These are phyloP conservation scores for Seladonia tumulorum DNA, from an alignment of 2,888 invertebrate species.

Conservation along the genomic window DNA sequence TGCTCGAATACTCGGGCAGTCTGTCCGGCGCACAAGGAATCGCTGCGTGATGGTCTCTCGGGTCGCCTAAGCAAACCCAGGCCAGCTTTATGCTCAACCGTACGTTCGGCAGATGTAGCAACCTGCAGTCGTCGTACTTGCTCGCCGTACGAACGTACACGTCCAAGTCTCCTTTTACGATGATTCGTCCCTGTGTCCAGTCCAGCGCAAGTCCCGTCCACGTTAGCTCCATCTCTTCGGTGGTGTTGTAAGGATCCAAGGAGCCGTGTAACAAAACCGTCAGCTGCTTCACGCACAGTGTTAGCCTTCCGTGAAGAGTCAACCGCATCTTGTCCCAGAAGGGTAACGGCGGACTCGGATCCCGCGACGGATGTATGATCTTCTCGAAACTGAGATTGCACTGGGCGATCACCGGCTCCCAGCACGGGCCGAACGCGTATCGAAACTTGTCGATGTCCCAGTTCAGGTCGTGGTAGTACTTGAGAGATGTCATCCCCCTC, in stretches of 20 bases:
- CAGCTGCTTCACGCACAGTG: slow-evolving; percentile 93
- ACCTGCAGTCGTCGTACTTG: slow-evolving; percentile 98
- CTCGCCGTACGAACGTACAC: slow-evolving; percentile 98
- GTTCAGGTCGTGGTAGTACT: slow-evolving; percentile 99
- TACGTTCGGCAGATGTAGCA: slow-evolving; percentile 95
- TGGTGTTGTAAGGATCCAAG: slow-evolving; percentile 98
- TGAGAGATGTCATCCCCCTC: slow-evolving; percentile 96
- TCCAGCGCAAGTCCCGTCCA: slow-evolving; percentile 97
- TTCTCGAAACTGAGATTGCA: slow-evolving; percentile 95
- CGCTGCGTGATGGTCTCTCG: slow-evolving; percentile 97
- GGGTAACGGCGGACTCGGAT: slow-evolving; percentile 96
- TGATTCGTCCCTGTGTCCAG: slow-evolving; percentile 97
- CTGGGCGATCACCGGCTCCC: slow-evolving; percentile 98
- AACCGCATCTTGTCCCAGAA: slow-evolving; percentile 99
- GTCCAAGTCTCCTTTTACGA: slow-evolving; percentile 96
- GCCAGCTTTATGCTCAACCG: slow-evolving; percentile 93
- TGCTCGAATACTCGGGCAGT: slow-evolving; percentile 98
- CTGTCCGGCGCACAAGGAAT: slow-evolving; percentile 98
- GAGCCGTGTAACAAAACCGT: slow-evolving; percentile 97
- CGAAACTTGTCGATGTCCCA: slow-evolving; percentile 95
- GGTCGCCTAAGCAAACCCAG: slow-evolving; percentile 97
- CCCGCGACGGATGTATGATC: slow-evolving; percentile 93
- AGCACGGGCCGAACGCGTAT: slow-evolving; percentile 99
- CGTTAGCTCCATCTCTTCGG: slow-evolving; percentile 99
- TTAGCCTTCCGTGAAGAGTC: slow-evolving; percentile 95